These are phyloP conservation scores for Creontiades dilutus DNA, from an alignment of 2,888 invertebrate genomes.

Conservation along the genomic window DNA sequence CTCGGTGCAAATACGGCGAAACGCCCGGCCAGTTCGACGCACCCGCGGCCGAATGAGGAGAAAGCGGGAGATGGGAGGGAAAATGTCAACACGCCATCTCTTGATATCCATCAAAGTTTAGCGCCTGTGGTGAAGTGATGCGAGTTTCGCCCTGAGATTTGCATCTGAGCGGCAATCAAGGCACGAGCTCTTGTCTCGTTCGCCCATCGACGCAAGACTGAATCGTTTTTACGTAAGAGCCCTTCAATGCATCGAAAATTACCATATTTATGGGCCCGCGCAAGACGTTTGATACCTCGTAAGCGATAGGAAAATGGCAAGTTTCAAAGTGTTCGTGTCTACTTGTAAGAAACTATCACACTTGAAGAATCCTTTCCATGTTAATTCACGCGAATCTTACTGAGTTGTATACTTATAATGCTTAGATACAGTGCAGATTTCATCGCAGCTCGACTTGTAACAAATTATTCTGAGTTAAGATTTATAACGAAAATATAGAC, in stretches of 20 bases:
- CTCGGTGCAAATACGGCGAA: neutral
- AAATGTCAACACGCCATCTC: conserved; percentile 34
- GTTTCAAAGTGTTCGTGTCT: no score
- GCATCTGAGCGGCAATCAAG: conserved; percentile 31
- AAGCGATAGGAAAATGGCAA: no score
- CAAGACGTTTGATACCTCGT: neutral
- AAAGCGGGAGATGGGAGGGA: conserved; percentile 20
- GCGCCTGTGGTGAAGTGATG: neutral
- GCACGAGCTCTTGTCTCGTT: conserved; percentile 7
- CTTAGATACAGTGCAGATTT: no score
- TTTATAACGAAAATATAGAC: no score
- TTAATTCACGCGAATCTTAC: no score
- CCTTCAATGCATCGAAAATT: neutral
- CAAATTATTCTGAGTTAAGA: no score
- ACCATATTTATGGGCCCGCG: neutral
- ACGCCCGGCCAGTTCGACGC: neutral
- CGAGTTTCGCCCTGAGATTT: neutral
- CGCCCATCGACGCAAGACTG: neutral
- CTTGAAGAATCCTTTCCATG: no score
- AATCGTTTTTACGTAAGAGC: neutral
- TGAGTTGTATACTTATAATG: no score
- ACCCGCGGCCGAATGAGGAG: neutral
- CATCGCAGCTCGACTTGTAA: no score
- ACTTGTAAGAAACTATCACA: no score
- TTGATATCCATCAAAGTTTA: conserved; percentile 30